Evolutionary conservation across 2,888 invertebrate species (phyloP).

Genomic region (Cataglyphis albicans): DNA sequence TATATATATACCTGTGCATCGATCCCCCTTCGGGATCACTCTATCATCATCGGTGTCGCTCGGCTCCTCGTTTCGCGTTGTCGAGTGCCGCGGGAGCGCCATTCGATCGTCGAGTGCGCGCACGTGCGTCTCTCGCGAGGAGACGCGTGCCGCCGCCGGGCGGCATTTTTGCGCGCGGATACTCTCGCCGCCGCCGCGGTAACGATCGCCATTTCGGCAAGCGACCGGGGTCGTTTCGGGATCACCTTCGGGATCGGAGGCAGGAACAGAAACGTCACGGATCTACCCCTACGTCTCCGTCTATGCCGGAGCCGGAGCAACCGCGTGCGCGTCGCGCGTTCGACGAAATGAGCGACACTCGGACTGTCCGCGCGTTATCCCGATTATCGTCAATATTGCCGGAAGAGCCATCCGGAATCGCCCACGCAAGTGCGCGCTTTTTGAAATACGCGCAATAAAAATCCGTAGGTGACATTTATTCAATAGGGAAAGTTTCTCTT

Average conservation of each 20-base stretch:
- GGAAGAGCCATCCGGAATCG: background rate
- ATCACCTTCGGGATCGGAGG: background rate
- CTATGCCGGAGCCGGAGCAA: background rate
- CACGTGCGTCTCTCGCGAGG: slow-evolving; percentile 24
- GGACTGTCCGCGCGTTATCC: background rate
- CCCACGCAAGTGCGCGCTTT: background rate
- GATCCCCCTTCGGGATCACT: background rate
- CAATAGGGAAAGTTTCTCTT: background rate
- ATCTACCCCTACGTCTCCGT: background rate
- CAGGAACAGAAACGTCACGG: background rate
- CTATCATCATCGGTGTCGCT: background rate
- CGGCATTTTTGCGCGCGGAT: background rate
- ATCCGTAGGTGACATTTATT: background rate
- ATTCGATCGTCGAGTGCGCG: slow-evolving; percentile 19
- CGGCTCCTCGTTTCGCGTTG: background rate
- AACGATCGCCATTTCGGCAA: slow-evolving; percentile 4
- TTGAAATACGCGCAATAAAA: background rate
- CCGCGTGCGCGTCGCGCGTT: background rate
- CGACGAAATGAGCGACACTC: background rate
- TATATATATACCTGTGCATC: slow-evolving; percentile 13
- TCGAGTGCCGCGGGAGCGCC: background rate
- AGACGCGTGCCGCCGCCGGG: slow-evolving; percentile 5
- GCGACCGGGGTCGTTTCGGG: background rate
- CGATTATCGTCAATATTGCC: background rate
- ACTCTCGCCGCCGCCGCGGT: background rate